Conservation (phyloP, 2,797 vertebrate genomes). For the Graptemys geographica region DNA sequence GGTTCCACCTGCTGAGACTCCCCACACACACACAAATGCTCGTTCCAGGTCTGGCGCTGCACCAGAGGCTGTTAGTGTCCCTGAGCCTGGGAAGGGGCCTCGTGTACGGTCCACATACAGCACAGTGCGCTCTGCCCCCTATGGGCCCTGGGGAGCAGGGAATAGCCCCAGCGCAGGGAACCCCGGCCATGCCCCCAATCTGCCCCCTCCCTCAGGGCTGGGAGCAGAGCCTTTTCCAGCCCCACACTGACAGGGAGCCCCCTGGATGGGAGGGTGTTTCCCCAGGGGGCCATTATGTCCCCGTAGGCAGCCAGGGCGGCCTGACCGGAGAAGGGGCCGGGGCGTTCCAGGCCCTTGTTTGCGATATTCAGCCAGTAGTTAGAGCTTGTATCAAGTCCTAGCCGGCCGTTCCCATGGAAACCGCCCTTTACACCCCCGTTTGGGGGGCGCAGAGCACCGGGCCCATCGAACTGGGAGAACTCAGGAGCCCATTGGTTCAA, state of each 20-base stretch:
- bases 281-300: fast-evolving
- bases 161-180: too few species aligned
- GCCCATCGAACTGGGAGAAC: background rate
- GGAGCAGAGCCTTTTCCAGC: background rate
- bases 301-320: background rate
- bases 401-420: background rate
- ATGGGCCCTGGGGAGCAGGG: too few species aligned
- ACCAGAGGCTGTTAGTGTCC: background rate
- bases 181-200: too few species aligned
- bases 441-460: background rate
- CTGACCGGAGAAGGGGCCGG: background rate
- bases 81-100: background rate
- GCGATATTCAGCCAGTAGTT: background rate
- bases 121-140: background rate
- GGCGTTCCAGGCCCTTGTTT: background rate
- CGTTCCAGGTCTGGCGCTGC: too few species aligned
- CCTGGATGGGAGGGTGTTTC: too few species aligned
- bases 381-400: background rate
- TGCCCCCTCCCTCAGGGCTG: background rate
- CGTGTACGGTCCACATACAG: background rate
- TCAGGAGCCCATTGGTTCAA: background rate
- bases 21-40: too few species aligned
- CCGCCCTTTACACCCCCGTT: background rate
- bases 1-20: too few species aligned
- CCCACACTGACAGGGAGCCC: background rate